Evolutionary conservation across 2,888 invertebrate species (phyloP).

Genomic region (Pterostichus madidus): DNA sequence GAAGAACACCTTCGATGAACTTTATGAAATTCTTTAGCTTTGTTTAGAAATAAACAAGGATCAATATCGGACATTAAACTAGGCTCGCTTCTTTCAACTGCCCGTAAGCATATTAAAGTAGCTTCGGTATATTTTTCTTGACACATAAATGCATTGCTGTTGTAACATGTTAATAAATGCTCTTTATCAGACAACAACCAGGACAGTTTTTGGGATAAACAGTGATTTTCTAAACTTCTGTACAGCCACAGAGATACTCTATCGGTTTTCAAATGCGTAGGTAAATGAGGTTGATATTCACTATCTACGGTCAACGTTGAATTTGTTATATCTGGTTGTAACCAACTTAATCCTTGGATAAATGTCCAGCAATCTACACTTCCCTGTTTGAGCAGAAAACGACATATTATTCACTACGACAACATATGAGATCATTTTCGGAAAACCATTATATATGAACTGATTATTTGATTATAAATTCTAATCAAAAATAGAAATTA

Average conservation of each 20-base stretch:
- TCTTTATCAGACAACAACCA: slow-evolving; percentile 82
- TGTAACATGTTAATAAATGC: slow-evolving; percentile 81
- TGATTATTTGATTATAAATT: slow-evolving; percentile 4
- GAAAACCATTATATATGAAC: not conserved
- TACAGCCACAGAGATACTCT: slow-evolving; percentile 80
- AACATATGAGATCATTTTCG: slow-evolving; percentile 12
- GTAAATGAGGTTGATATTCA: slow-evolving; percentile 76
- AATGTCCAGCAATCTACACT: slow-evolving; percentile 79
- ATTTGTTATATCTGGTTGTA: slow-evolving; percentile 80
- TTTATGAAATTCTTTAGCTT: slow-evolving; percentile 75
- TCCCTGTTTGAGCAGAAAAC: slow-evolving; percentile 75
- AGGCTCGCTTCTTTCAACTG: slow-evolving; percentile 82
- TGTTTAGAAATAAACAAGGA: slow-evolving; percentile 77
- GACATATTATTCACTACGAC: not conserved
- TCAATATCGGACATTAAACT: slow-evolving; percentile 82
- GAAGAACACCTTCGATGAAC: slow-evolving; percentile 80
- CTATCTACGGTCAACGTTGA: slow-evolving; percentile 77
- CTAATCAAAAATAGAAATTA: slow-evolving; percentile 26
- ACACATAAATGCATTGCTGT: slow-evolving; percentile 80
- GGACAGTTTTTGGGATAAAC: slow-evolving; percentile 81
- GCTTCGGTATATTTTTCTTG: slow-evolving; percentile 82
- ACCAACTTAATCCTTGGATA: slow-evolving; percentile 81
- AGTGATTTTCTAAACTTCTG: slow-evolving; percentile 79
- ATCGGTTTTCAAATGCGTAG: slow-evolving; percentile 77
- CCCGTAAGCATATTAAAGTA: slow-evolving; percentile 81